Conservation (phyloP, 2,113 vertebrate genomes). For the Phaetusa simplex region DNA sequence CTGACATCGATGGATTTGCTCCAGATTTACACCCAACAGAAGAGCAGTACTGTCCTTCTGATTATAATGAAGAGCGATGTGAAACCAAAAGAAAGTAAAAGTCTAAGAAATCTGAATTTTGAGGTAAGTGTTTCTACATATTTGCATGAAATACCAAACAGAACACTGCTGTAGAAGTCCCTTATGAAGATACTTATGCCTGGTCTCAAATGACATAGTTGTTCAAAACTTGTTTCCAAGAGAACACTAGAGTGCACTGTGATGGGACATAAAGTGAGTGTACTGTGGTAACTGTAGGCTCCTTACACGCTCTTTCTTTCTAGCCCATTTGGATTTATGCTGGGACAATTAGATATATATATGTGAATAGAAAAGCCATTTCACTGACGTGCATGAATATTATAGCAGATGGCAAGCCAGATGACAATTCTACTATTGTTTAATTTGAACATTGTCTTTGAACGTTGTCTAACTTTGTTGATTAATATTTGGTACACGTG, state of each 20-base stretch:
- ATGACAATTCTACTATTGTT: background rate
- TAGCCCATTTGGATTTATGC: background rate
- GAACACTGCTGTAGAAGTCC: background rate
- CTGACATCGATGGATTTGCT: background rate
- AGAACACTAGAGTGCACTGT: background rate
- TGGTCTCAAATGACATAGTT: background rate
- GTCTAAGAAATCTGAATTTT: background rate
- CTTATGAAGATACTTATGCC: background rate
- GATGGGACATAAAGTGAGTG: background rate
- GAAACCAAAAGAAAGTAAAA: background rate
- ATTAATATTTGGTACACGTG: background rate
- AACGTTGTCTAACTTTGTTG: background rate
- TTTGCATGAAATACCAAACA: background rate
- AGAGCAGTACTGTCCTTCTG: background rate
- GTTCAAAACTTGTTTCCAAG: background rate
- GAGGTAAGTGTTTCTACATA: background rate
- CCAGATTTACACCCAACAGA: background rate
- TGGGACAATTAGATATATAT: background rate
- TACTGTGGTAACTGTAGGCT: background rate
- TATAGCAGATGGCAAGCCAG: background rate
- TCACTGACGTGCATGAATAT: background rate
- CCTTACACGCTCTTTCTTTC: background rate
- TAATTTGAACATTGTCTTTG: background rate
- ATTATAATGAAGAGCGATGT: background rate
- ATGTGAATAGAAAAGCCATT: background rate